phyloP scores from a whole-genome alignment of 1,140 invertebrate genomes.

The Ceratina japonica region DNA sequence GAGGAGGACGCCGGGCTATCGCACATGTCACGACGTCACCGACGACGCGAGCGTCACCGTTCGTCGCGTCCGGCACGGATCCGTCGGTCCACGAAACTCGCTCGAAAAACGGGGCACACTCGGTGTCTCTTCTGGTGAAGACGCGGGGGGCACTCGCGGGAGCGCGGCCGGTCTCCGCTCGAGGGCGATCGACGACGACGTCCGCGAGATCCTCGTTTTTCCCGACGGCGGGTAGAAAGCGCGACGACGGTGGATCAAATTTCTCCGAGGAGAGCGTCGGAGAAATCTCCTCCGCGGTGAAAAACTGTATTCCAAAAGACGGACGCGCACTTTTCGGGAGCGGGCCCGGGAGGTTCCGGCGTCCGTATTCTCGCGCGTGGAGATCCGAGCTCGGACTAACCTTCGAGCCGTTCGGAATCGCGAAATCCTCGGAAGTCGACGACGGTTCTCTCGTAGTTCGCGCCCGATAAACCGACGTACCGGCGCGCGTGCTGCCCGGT shows the following conservation, averaged over 20 bases:
- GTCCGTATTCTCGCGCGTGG: no score
- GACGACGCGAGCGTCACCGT: constrained; percentile 24
- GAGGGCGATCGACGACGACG: no score
- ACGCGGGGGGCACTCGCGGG: constrained; percentile 11
- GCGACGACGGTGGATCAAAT: constrained; percentile 20
- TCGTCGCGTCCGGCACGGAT: constrained; percentile 17
- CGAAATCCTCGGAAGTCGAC: constrained; percentile 34
- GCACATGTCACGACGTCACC: constrained; percentile 65
- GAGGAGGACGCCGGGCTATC: constrained; percentile 31
- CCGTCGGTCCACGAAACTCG: neutral
- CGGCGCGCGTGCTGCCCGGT: constrained; percentile 57
- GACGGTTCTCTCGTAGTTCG: constrained; percentile 37
- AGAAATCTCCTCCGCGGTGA: constrained; percentile 11
- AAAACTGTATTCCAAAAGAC: neutral
- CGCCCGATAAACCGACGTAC: constrained; percentile 55
- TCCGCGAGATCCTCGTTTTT: neutral
- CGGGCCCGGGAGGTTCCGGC: no score
- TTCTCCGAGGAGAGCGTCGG: constrained; percentile 15
- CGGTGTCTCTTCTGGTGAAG: no score
- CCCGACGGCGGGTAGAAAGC: constrained; percentile 19
- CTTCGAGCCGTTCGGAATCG: neutral
- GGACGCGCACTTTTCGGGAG: no score
- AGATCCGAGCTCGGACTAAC: neutral
- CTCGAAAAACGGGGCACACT: no score
- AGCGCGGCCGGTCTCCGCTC: neutral